phyloP scores from a whole-genome alignment of 1,140 invertebrate genomes.

The Dendroctonus ponderosae region DNA sequence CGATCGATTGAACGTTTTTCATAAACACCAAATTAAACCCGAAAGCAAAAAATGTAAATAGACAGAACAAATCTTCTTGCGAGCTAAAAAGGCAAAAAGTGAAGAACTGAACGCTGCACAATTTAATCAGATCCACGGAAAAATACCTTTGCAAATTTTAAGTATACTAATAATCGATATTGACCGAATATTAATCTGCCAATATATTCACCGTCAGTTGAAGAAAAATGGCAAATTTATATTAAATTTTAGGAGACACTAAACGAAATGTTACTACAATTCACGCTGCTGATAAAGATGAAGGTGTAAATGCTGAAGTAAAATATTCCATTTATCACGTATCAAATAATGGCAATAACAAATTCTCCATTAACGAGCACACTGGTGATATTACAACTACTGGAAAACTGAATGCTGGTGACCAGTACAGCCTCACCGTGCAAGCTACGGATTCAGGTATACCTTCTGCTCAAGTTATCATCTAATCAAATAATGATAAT shows the following conservation, averaged over 20 bases:
- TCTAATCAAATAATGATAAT: neutral
- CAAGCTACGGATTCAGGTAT: conserved; percentile 66
- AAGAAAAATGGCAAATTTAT: no score
- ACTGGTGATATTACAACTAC: conserved; percentile 75
- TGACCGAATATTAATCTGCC: no score
- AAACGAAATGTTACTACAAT: conserved; percentile 74
- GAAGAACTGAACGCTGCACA: no score
- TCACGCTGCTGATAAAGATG: conserved; percentile 80
- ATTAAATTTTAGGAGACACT: conserved; percentile 56
- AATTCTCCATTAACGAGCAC: conserved; percentile 80
- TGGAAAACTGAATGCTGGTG: conserved; percentile 77
- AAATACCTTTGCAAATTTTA: no score
- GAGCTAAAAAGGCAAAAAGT: no score
- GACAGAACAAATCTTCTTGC: no score
- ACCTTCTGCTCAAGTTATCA: neutral
- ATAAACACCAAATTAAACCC: no score
- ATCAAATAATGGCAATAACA: conserved; percentile 82
- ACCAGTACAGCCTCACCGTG: conserved; percentile 85
- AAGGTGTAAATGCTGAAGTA: conserved; percentile 77
- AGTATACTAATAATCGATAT: no score
- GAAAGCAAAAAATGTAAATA: no score
- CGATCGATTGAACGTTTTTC: no score
- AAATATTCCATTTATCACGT: conserved; percentile 82
- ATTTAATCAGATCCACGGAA: no score
- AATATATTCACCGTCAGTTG: no score